Evolutionary conservation across 1,140 invertebrate genomes (phyloP), one percentile per base, ranked within the genome.

Genomic region (Gerris buenoi): DNA sequence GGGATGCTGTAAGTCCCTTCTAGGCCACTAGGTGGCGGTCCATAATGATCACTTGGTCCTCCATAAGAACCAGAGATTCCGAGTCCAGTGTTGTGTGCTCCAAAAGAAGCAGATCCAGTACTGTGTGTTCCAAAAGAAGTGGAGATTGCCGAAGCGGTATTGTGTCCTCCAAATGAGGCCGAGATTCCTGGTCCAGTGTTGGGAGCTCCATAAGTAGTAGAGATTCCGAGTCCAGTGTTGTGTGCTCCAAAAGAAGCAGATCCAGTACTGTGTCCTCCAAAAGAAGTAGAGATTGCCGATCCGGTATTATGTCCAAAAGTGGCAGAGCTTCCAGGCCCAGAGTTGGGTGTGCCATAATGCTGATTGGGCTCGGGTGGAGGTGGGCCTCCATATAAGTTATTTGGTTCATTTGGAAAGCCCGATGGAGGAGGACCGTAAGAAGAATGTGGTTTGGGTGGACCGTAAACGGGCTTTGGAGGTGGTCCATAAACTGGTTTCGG

Each of bases 401-500:
- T 28, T 5, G 64, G 27, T 10, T 26, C 65, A 28, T 46, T 46
- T 46, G 33, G 33, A 18, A 46, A 65, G 18, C 65, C 56, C 25
- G 28, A 28, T 57, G 27, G 23, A 3, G 65, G 61, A 63, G 61
- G 65, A 10, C 29, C 59, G 22, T 61, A 25, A 25, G 15, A 15
- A 22, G 61, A 67, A 59, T 23, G 56, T 64, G 46, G 63, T 25
- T 66, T 64, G 23, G 68, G 69, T 13, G 69, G 69, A 23, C 68
- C 68, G 27, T 68, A 70, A 1, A 29, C 65, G 26, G 69, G 67
- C 65, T 76, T 79, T 65, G 80, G 79, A 23, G 82, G 80, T 1
- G 80, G 74, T 46, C 80, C 79, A 75, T 84, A 84, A 18, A 81
- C 80, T 25, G 74, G 59, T 22, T 80, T 79, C 2, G 82, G 82